Evolutionary conservation across 2,797 vertebrate genomes (phyloP).

Genomic region (Mus spretus): DNA sequence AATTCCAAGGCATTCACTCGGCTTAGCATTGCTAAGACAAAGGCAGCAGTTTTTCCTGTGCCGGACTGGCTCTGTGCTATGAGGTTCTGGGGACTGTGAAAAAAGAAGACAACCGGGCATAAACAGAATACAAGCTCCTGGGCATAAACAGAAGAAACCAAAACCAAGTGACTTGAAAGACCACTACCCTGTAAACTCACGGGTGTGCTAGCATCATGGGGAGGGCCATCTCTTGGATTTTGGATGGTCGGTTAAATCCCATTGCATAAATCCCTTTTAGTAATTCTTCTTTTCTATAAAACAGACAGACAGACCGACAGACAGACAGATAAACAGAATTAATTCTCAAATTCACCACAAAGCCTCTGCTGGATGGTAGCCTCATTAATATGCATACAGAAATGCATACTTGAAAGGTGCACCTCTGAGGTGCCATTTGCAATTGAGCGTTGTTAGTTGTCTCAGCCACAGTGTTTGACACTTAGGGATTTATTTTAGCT

Average conservation of each 20-base stretch:
- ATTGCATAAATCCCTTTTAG: slow-evolving; percentile 88
- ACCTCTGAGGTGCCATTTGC: slow-evolving; percentile 56
- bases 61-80: slow-evolving; percentile 92
- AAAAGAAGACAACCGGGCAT: slow-evolving; percentile 57
- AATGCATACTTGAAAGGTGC: not conserved
- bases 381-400: not conserved
- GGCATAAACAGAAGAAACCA: not conserved
- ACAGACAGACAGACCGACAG: not conserved
- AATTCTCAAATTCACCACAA: not conserved
- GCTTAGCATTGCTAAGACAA: slow-evolving; percentile 91
- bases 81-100: slow-evolving; percentile 90
- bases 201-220: slow-evolving; percentile 88
- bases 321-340: not conserved
- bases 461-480: not conserved
- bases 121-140: slow-evolving; percentile 4
- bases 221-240: slow-evolving; percentile 89
- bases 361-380: slow-evolving; percentile 6
- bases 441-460: not conserved
- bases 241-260: slow-evolving; percentile 91
- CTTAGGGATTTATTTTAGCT: not conserved
- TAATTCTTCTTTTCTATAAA: slow-evolving; percentile 87
- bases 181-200: slow-evolving; percentile 86
- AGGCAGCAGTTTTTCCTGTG: slow-evolving; percentile 91
- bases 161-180: not conserved
- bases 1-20: slow-evolving; percentile 85